Evolutionary conservation across 1,140 invertebrate genomes (phyloP), one percentile per base, ranked within the genome.

Genomic region (Conopomorpha cramerella): DNA sequence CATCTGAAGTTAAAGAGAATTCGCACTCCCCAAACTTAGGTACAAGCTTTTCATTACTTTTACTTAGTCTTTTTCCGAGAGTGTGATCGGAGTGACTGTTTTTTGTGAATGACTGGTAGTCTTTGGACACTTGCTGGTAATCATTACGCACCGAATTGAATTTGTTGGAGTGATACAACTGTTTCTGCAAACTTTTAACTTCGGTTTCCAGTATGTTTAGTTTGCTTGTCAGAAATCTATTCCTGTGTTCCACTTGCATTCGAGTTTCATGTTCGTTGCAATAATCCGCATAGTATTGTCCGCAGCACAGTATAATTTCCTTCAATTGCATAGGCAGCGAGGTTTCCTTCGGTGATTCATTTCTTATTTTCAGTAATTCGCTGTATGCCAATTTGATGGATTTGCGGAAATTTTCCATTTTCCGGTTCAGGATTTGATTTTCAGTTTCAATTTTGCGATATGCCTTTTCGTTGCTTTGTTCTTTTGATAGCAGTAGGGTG

Each of bases 191-290:
- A n/a, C n/a, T n/a, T n/a, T n/a, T n/a, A n/a, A 51, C 36, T 11
- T 45, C 40, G 23, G 31, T 45, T 32, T 49, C 41, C 25, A 60
- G 30, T 16, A 55, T 47, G 11, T 12, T 40, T 10, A 53, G 32
- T 49, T 57, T 53, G 30, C 45, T 54, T 25, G 18, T 44, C 1
- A 60, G 35, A 34, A 49, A 60, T 26, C 38, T 14, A 39, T 57
- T 59, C 23, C 44, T 53, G 29, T 49, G 46, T 41, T 57, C 34
- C 3, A 53, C 29, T 31, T 46, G 37, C 8, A 34, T 8, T 12
- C 32, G 42, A 28, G 39, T 49, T 16, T 44, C 32, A 14, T 27
- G 32, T 42, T 48, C 44, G 17, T 52, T 51, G n/a, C 12, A 32
- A 13, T 36, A 45, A 34, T 49, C 41, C 11, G 46, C 41, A 30